Percentiles rank a stretch among this genome's conserved stretches.
Conservation (phyloP, 2,113 vertebrate species). For the Spilogale gracilis region DNA sequence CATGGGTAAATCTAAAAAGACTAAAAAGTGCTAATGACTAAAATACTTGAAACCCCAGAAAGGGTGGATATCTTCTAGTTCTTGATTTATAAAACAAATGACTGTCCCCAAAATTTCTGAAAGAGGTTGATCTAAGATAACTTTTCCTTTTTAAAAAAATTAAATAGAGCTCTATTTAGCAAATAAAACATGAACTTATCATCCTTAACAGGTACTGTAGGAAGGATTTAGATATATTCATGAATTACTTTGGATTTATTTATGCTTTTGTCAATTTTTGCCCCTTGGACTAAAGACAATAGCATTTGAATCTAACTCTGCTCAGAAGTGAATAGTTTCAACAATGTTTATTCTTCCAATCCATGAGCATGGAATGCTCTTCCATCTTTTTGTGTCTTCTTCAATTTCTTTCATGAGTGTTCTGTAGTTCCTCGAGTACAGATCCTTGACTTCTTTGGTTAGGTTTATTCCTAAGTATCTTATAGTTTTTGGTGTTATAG, state of each 20-base stretch:
- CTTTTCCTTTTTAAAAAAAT: neutral
- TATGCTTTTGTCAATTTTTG: neutral
- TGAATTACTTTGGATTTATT: slow-evolving; percentile 3
- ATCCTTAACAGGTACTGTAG: neutral
- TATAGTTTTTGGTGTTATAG: no score
- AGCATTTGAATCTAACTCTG: neutral
- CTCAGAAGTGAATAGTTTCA: neutral
- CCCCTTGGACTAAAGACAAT: slow-evolving; percentile 15
- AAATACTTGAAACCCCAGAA: neutral
- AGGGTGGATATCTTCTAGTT: neutral
- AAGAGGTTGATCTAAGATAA: neutral
- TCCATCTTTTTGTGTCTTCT: no score
- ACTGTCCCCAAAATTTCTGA: neutral
- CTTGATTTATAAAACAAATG: neutral
- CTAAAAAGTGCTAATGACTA: neutral
- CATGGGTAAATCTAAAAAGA: neutral
- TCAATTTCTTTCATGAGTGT: no score
- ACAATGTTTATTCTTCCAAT: neutral
- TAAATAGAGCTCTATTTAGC: neutral
- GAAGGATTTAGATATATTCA: neutral
- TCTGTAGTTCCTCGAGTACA: no score
- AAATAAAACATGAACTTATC: slow-evolving; percentile 27
- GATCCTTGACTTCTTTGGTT: no score
- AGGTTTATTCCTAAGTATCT: no score
- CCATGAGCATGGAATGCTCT: no score